Percentiles rank a stretch among this genome's conserved stretches.
These are phyloP conservation scores for Hemitrygon akajei DNA, from an alignment of 2,797 vertebrate genomes.

Conservation along the genomic window DNA sequence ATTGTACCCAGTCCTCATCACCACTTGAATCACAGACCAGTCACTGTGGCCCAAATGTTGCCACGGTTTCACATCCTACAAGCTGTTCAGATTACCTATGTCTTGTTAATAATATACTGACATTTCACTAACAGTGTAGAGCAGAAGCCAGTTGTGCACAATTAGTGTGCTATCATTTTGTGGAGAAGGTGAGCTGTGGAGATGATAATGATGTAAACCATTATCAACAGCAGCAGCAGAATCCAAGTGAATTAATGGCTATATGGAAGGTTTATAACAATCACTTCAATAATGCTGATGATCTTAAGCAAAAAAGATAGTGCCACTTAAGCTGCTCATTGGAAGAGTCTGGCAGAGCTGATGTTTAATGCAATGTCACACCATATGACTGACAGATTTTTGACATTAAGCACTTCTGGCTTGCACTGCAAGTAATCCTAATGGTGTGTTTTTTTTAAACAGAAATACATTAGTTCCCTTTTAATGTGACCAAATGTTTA, in stretches of 20 bases:
- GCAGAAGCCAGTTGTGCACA: background rate
- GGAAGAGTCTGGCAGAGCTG: background rate
- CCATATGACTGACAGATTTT: background rate
- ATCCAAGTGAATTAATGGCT: background rate
- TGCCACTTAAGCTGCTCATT: constrained; percentile 1
- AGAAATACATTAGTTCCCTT: background rate
- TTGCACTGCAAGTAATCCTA: background rate
- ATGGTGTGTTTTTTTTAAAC: background rate
- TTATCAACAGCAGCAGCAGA: background rate
- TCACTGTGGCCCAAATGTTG: too few relatives aligned
- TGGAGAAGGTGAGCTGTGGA: background rate
- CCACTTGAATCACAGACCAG: background rate
- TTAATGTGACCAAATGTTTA: constrained; percentile 14
- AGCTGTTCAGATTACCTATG: background rate
- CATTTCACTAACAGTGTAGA: background rate
- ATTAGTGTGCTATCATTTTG: background rate
- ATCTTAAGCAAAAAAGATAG: background rate
- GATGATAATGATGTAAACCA: background rate
- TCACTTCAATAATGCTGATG: background rate
- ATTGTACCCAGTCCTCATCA: background rate
- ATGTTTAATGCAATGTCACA: background rate
- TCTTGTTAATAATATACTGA: background rate
- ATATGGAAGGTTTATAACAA: background rate
- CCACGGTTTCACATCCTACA: background rate
- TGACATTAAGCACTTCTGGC: constrained; percentile 6